A percentile compares a stretch with the other conserved stretches of the same genome.
Conservation (phyloP, 2,113 vertebrate species). For the Gavia stellata region DNA sequence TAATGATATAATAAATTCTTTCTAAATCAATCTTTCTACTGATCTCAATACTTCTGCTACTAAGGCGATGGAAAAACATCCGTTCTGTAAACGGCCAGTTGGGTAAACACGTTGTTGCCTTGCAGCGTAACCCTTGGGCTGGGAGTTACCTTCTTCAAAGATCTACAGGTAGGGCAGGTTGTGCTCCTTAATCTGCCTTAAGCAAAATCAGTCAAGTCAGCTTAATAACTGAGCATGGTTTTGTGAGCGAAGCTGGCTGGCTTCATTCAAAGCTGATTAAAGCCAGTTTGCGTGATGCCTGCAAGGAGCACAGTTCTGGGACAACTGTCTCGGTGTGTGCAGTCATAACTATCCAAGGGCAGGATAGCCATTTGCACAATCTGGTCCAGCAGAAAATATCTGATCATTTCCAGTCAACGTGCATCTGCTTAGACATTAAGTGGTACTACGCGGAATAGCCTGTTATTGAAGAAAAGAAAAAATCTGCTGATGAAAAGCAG, state of each 20-base stretch:
- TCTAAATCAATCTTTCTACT: neutral
- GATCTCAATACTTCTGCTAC: neutral
- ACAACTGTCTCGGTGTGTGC: accelerated
- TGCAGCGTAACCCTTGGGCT: neutral
- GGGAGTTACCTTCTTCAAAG: neutral
- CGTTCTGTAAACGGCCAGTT: neutral
- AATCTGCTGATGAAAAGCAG: neutral
- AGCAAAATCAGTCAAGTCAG: neutral
- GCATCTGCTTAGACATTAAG: neutral
- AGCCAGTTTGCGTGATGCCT: neutral
- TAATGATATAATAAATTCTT: neutral
- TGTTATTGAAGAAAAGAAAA: accelerated
- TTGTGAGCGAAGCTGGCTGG: neutral
- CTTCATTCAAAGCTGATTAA: neutral
- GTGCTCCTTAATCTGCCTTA: neutral
- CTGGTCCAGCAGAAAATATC: neutral
- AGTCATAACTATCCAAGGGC: neutral
- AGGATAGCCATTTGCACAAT: neutral
- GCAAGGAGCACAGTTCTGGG: neutral
- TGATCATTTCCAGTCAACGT: neutral
- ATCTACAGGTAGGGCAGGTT: neutral
- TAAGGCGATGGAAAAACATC: accelerated
- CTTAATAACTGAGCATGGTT: neutral
- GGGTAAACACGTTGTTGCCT: neutral
- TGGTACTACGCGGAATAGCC: accelerated